phyloP scores from a whole-genome alignment of 2,797 vertebrate genomes.

The Falco columbarius region DNA sequence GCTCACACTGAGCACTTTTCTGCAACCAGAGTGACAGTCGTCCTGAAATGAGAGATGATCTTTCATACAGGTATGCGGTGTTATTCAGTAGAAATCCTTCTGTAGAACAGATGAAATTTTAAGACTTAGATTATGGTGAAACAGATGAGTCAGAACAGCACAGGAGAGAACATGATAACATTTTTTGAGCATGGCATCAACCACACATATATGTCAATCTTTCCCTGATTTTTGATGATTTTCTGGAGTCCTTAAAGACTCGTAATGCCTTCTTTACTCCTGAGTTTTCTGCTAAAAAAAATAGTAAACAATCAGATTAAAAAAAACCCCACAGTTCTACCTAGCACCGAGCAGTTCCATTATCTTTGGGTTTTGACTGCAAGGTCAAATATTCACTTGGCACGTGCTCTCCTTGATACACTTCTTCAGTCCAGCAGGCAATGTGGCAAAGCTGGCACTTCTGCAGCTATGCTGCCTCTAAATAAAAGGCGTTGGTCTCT shows the following conservation, averaged over 20 bases:
- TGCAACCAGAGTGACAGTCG: background rate
- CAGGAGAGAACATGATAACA: background rate
- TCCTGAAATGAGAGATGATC: background rate
- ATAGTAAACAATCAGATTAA: background rate
- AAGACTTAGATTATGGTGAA: background rate
- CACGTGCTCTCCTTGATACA: background rate
- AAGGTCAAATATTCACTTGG: background rate
- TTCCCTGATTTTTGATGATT: background rate
- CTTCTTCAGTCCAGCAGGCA: constrained; percentile 9
- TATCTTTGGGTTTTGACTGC: background rate
- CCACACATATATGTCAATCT: background rate
- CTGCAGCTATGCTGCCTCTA: background rate
- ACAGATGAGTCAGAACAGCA: background rate
- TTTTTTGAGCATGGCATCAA: background rate
- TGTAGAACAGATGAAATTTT: background rate
- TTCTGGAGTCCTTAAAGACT: background rate
- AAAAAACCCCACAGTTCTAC: background rate
- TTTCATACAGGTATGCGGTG: background rate
- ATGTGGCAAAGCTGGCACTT: background rate
- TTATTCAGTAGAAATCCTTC: background rate
- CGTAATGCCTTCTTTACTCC: background rate
- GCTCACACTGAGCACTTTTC: background rate
- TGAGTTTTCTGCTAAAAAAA: background rate
- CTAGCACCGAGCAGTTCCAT: background rate
- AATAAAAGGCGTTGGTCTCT: background rate